phyloP scores from a whole-genome alignment of 92 coral and sea anemone species.

The Epizoanthus illoricatus region DNA sequence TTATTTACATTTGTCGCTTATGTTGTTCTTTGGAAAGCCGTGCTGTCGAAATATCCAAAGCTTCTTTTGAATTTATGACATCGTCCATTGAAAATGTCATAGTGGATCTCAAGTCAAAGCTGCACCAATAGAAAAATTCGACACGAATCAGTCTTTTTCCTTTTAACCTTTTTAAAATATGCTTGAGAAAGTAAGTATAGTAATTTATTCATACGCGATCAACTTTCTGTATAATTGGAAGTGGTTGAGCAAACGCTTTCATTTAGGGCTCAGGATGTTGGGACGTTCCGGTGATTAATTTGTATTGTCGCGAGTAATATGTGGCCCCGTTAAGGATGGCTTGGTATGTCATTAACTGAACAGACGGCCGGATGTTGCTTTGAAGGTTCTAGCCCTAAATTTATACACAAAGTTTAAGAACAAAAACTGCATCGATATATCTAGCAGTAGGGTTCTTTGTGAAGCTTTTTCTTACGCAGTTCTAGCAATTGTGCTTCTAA shows the following conservation, averaged over 20 bases:
- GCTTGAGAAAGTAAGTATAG: background rate
- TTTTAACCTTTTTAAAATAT: background rate
- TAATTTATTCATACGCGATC: background rate
- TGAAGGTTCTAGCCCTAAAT: background rate
- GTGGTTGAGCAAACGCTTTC: slow-evolving; percentile 7
- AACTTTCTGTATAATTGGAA: background rate
- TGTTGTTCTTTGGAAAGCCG: background rate
- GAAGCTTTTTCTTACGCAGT: background rate
- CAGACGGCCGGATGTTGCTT: slow-evolving; percentile 29
- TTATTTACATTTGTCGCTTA: background rate
- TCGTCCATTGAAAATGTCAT: background rate
- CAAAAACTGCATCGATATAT: background rate
- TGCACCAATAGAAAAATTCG: background rate
- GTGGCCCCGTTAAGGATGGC: slow-evolving; percentile 27
- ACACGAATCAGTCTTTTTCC: background rate
- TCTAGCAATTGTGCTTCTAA: background rate
- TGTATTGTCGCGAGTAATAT: slow-evolving; percentile 19
- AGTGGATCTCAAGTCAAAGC: background rate
- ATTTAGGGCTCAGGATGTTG: slow-evolving; percentile 23
- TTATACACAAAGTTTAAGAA: background rate
- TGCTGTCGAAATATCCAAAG: slow-evolving; percentile 16
- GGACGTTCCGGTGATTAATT: slow-evolving; percentile 21
- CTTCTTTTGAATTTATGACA: slow-evolving; percentile 14
- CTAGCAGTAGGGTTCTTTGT: background rate
- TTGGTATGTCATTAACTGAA: slow-evolving; percentile 21